Evolutionary conservation across 2,113 vertebrate species (phyloP), one percentile per base, ranked within the genome.

Genomic region (Myiopsitta monachus): DNA sequence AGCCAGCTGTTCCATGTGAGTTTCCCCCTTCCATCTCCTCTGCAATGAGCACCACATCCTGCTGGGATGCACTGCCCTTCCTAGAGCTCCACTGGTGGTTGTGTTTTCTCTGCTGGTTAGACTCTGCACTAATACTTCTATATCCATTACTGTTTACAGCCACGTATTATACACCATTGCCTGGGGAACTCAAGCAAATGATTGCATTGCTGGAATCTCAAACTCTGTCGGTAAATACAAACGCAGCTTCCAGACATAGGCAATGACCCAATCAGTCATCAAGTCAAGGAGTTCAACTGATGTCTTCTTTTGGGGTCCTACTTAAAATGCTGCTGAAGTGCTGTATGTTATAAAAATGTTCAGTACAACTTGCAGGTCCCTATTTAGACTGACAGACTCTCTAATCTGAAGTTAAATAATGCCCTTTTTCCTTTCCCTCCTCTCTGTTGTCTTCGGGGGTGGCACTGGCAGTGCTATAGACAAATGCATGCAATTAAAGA

Each of bases 121-220:
- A 12, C 57, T 23, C 72, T 33, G 47, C 39, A 5, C 62, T 68
- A 78, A 63, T 59, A 55, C 77, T 93, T 93, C 87, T 78, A 28
- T 63, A 27, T 46, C 87, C 64, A 76, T 81, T 68, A 26, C 80
- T 18, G 27, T 80, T 93, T 77, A 74, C 82, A 92, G 93, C 66
- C 87, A 81, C 0, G 7, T 55, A 57, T 93, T 91, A 64, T 30
- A 90, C 72, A 52, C 61, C 64, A 28, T 26, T 95, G 95, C 94
- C 90, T 94, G 92, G 88, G 75, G 92, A 97, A 44, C 91, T 95
- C 75, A 38, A 88, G 96, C 89, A 94, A 92, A 94, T 90, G 81
- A 96, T 96, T 97, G 92, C 95, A 87, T 91, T 87, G 92, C 89
- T 91, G 83, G 75, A 70, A 85, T 92, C 61, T 85, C 75, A 80